Base-by-base conservation (phyloP, 1,140 invertebrate genomes). In the Scaptomyza graminum region DNA sequence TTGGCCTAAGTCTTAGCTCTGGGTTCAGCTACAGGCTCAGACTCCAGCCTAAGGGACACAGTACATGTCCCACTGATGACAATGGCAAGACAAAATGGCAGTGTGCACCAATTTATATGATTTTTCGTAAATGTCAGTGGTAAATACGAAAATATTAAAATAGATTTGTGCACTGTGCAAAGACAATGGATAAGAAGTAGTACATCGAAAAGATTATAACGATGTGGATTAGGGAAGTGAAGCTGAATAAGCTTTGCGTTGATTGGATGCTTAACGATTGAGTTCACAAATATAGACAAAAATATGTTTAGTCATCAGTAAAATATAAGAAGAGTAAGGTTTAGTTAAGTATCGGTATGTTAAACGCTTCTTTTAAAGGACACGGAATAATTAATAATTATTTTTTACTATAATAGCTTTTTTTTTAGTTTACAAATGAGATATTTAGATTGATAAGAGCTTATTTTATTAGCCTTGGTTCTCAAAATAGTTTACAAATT, bases 71-170 rank as follows among this genome's bases (percentile, higher is more conserved):
- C 44, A 61, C 31, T 47, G 50, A 18, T 18, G 25, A 60, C 69
- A 66, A 65, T 49, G 55, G 43, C 44, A 49, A 65, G 77, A 76
- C 71, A 78, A 85, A 85, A 87, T 81, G 82, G 79, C 76, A 79
- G 83, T 88, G 76, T 71, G 79, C 79, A 79, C 73, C 83, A 88
- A 88, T 88, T 88, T 88, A 88, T 88, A 66, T 76, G 73, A 88
- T 88, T 88, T 81, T 88, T 83, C 72, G 72, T 83, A 87, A 88
- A 87, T 87, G 84, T 88, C 83, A 88, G 79, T 88, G 83, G 83
- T 79, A 88, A 88, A 88, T 88, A 88, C 88, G 83, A 82, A 88
- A 88, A 88, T 88, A 88, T 88, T 88, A 88, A 88, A 88, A 88
- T 88, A 88, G 83, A 88, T 88, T 88, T 88, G 75, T 88, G 83